A percentile compares a stretch with the other conserved stretches of the same genome.
Evolutionary conservation across 2,797 vertebrate genomes (phyloP).

Genomic region (Dendrocincla fuliginosa): DNA sequence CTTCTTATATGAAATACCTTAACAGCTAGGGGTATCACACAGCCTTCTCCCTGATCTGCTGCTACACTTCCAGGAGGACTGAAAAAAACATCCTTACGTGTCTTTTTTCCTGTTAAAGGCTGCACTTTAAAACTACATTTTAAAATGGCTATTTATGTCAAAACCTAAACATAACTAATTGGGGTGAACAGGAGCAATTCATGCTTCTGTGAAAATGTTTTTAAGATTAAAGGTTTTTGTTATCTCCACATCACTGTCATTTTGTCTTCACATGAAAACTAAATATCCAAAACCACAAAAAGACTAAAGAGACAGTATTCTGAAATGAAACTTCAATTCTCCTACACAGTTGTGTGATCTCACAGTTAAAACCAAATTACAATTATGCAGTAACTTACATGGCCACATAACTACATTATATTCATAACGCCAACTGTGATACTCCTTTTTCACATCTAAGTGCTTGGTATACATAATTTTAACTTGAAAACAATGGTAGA

Average conservation of each 20-base stretch:
- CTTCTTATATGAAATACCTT: neutral
- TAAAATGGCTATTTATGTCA: neutral
- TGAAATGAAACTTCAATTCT: neutral
- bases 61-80: neutral
- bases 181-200: neutral
- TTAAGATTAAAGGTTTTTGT: neutral
- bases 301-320: neutral
- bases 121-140: neutral
- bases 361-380: slow-evolving; percentile 9
- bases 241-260: neutral
- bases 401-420: neutral
- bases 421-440: neutral
- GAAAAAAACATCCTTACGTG: neutral
- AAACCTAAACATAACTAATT: neutral
- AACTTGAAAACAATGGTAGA: neutral
- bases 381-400: neutral
- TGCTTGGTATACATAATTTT: neutral
- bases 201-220: neutral
- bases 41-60: neutral
- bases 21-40: neutral
- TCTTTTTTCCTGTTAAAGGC: neutral
- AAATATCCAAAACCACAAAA: neutral
- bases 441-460: neutral
- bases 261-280: neutral
- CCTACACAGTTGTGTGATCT: neutral